Base-by-base conservation (phyloP, 2,888 invertebrate species). In the Lithosia quadra region DNA sequence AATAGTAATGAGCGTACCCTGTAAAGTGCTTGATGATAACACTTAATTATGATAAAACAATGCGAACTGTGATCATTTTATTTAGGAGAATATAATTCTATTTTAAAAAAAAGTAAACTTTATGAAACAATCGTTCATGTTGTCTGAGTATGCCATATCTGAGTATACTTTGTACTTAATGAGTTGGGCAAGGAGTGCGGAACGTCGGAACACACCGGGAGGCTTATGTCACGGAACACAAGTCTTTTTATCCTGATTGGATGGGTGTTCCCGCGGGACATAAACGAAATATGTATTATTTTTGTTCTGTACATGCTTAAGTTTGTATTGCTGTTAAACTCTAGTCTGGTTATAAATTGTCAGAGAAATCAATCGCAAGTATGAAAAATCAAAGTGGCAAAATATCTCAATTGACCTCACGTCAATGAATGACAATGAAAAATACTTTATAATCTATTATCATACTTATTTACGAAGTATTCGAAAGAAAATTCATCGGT, bases 241-340 rank as follows among this genome's bases (percentile, higher is more conserved):
- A 66, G 65, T 39, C 53, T 61, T 61, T 66, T 61, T 56, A 55
- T 62, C 39, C 67, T 67, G 67, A 67, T 61, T 67, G 61, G 61
- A 61, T 56, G 66, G 67, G 56, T 62, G 28, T 11, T 53, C 61
- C 67, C 67, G 28, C 39, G 67, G 61, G 61, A 61, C 55, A 15
- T 55, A 13, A 21, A 61, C 24, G 13, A 61, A 67, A 67, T 67
- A n/a, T n/a, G n/a, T n/a, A 67, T 56, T 67, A 56, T 61, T 67
- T 60, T 56, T 43, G 66, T 61, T 36, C n/a, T 15, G 21, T 39
- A 56, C 53, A 60, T 24, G 49, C 7, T 61, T 55, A 56, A 66
- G 61, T 60, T 66, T 60, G 34, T 60, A 60, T 66, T 66, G 65
- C 60, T 65, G 60, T 66, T 53, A 60, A 60, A 65, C 43, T 43